Percentiles rank a stretch among this genome's conserved stretches.
These are phyloP conservation scores for Bergia puertoricense DNA, from an alignment of 92 coral and sea anemone species.

Conservation along the genomic window DNA sequence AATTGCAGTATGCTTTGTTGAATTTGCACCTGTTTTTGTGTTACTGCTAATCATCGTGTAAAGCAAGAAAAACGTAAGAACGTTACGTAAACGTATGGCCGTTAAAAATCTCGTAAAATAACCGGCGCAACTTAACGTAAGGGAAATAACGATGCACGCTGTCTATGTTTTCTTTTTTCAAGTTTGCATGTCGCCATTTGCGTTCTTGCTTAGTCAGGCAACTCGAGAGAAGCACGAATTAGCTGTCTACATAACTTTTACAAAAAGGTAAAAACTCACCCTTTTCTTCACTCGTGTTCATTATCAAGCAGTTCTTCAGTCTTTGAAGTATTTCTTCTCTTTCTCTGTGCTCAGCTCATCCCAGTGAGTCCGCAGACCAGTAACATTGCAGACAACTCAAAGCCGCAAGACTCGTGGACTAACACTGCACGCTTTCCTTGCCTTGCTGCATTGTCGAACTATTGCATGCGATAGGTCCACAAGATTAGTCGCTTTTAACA, in stretches of 20 bases:
- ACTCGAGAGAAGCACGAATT: neutral
- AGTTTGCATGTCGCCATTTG: neutral
- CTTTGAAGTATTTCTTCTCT: conserved; percentile 18
- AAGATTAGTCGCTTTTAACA: neutral
- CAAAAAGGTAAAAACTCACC: neutral
- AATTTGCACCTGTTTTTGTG: neutral
- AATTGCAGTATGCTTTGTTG: neutral
- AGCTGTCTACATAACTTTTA: neutral
- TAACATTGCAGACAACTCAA: conserved; percentile 38
- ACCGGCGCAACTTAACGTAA: neutral
- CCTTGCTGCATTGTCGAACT: neutral
- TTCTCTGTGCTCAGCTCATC: conserved; percentile 40
- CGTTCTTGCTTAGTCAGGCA: neutral
- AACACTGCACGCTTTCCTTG: conserved; percentile 30
- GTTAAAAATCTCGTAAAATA: neutral
- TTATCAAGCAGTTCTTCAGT: neutral
- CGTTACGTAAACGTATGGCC: neutral
- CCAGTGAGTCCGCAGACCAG: conserved; percentile 42
- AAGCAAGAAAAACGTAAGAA: neutral
- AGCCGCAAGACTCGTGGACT: conserved; percentile 39
- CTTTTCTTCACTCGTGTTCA: neutral
- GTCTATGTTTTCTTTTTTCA: no score
- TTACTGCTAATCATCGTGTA: neutral
- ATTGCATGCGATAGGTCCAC: neutral
- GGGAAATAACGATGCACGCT: neutral